Base-by-base conservation (phyloP, 2,888 invertebrate genomes). In the Drosophila phalerata region DNA sequence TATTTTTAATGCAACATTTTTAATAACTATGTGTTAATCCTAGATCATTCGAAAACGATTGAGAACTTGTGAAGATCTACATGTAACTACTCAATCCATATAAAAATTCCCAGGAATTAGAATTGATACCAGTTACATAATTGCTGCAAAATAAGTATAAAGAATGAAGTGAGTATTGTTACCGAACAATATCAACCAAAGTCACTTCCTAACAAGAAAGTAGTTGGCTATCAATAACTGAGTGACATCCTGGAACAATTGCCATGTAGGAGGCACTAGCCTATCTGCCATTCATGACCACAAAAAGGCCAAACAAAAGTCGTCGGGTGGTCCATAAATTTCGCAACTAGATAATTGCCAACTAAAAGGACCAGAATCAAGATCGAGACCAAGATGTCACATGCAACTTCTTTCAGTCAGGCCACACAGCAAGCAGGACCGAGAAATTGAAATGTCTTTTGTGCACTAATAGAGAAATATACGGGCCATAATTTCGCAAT, bases 381-480 rank as follows among this genome's bases (percentile, higher is more conserved):
- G 28, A 15, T 37, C 42, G 43, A 19, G n/a, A 57, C 9, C 34
- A 45, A n/a, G 22, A 63, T 10, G 11, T 63, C 58, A 53, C n/a
- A 22, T 25, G 52, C 47, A 74, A 53, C 40, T 68, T 73, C 74
- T 57, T 13, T n/a, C 28, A 32, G 34, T 32, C 37, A 25, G 87
- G 64, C 84, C 84, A 85, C 88, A 88, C 87, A 85, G 47, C 49
- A 52, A 15, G 85, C 5, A 45, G n/a, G 43, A 48, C 69, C 68
- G 64, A 74, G 81, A 81, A 86, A 86, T 85, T 81, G 87, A 84
- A 84, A 81, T 79, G 79, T 88, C 71, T 62, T 79, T 84, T 79
- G 73, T 70, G 56, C 79, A 61, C 88, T 89, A 87, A 87, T 87
- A 80, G 85, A 89, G 89, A 89, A 89, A 76, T 84, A 86, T 84